phyloP scores from a whole-genome alignment of 2,797 vertebrate species.

The Syndactyla subalaris region DNA sequence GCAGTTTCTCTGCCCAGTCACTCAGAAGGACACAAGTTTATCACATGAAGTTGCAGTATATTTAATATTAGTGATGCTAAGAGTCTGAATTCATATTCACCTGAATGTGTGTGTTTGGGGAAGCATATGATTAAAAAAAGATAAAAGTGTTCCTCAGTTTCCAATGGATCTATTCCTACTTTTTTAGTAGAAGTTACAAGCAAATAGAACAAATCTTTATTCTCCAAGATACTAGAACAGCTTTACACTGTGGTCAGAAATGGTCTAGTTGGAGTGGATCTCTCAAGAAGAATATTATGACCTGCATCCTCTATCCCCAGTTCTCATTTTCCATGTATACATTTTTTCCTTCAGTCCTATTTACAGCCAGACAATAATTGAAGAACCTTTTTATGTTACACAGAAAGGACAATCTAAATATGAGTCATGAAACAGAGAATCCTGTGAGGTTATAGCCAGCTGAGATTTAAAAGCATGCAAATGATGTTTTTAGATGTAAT shows the following conservation, averaged over 20 bases:
- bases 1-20: not conserved
- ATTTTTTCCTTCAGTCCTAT: not conserved
- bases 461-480: not conserved
- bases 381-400: not conserved
- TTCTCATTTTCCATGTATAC: not conserved
- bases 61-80: not conserved
- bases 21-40: not conserved
- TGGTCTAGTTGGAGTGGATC: not conserved
- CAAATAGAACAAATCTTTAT: not conserved
- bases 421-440: not conserved
- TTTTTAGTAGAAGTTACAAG: not conserved
- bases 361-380: not conserved
- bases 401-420: not conserved
- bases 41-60: not conserved
- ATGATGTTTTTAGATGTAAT: not conserved
- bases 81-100: not conserved
- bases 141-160: not conserved
- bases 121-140: not conserved
- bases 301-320: not conserved
- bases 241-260: not conserved
- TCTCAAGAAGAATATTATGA: not conserved
- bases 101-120: not conserved
- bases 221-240: not conserved
- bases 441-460: not conserved
- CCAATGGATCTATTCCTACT: not conserved